These are phyloP conservation scores for Pseudotriccus pelzelni DNA, from an alignment of 2,797 vertebrate genomes.

Conservation along the genomic window DNA sequence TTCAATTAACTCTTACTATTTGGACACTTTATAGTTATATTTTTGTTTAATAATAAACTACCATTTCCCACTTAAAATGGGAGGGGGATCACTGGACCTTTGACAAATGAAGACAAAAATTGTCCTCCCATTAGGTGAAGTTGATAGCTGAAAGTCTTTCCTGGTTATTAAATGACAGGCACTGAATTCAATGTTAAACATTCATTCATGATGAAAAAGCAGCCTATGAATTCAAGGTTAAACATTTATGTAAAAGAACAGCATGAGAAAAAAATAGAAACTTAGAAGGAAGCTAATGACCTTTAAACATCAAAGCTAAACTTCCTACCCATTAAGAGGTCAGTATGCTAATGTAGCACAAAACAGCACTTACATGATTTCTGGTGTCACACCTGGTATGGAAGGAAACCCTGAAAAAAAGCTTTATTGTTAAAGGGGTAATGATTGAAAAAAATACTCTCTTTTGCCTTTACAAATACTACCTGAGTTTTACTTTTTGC, in stretches of 20 bases:
- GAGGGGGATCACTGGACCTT: neutral
- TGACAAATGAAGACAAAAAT: conserved; percentile 1
- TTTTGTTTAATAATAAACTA: neutral
- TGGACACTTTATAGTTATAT: neutral
- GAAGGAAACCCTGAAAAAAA: neutral
- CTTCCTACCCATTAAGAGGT: neutral
- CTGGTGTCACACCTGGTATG: neutral
- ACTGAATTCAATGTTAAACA: neutral
- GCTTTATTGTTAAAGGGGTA: neutral
- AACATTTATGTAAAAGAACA: conserved; percentile 5
- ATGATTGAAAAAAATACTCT: neutral
- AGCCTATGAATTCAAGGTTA: conserved; percentile 28
- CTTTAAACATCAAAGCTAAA: conserved; percentile 29
- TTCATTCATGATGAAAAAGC: neutral
- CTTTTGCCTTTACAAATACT: neutral
- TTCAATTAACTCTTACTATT: neutral
- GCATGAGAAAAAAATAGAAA: neutral
- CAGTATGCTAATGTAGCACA: neutral
- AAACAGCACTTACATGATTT: neutral
- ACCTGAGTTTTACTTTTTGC: neutral
- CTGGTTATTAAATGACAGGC: neutral
- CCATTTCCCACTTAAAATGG: neutral
- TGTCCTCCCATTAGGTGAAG: neutral
- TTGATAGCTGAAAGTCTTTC: neutral
- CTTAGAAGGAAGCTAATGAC: neutral